Evolutionary conservation across 2,797 vertebrate genomes (phyloP).

Genomic region (Dendrocincla fuliginosa): DNA sequence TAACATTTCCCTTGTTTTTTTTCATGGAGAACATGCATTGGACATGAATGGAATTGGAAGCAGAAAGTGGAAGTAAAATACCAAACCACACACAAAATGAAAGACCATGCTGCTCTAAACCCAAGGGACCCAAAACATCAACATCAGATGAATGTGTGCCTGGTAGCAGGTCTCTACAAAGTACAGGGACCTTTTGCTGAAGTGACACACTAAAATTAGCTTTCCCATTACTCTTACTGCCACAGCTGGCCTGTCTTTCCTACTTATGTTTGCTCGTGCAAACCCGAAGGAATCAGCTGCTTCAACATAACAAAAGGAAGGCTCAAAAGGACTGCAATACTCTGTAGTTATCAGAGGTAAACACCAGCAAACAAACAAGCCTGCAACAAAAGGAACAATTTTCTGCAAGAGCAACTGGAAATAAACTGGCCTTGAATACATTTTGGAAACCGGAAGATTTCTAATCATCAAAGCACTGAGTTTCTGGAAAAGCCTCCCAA

Average conservation of each 20-base stretch:
- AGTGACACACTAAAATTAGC: not conserved
- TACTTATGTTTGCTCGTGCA: not conserved
- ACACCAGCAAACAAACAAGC: rapidly evolving
- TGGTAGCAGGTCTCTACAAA: not conserved
- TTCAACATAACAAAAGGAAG: not conserved
- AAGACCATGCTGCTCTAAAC: not conserved
- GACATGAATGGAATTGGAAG: not conserved
- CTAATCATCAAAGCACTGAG: not conserved
- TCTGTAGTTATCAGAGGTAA: not conserved
- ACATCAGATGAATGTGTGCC: not conserved
- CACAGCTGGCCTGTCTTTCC: not conserved
- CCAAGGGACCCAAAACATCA: not conserved
- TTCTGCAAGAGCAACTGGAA: not conserved
- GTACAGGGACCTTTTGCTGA: not conserved
- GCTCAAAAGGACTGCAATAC: not conserved
- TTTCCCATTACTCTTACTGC: not conserved
- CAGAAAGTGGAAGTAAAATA: not conserved
- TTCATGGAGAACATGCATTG: not conserved
- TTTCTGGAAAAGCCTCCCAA: not conserved
- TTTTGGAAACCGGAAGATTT: not conserved
- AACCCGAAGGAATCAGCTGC: not conserved
- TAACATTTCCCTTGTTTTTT: not conserved
- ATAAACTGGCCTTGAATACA: not conserved
- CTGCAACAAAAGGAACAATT: not conserved
- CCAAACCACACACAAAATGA: not conserved